Base-by-base conservation (phyloP, 2,797 vertebrate species). In the Crypturellus tataupa region DNA sequence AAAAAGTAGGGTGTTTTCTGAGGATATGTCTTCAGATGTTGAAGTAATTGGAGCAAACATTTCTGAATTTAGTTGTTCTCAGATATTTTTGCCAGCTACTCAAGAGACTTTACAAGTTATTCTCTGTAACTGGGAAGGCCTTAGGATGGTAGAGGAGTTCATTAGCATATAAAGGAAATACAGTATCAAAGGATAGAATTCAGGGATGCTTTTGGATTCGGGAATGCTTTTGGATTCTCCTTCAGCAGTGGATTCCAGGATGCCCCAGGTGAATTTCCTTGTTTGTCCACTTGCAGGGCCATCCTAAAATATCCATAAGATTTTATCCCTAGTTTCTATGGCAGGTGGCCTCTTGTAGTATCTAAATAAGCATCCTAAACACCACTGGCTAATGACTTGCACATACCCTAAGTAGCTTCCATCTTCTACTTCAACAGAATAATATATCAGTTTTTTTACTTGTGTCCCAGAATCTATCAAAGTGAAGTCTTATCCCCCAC, bases 31-130 rank as follows among this genome's bases (percentile, higher is more conserved):
- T 76, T 91, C 19, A 51, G 49, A 60, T 73, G 47, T 80, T 79
- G 39, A 90, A 76, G 58, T 60, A 85, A 80, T n/a, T 64, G 31
- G 17, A 87, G 62, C 27, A 88, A 91, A 77, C 62, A 67, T 19
- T 85, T 85, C 40, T 71, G 51, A 87, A 77, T 87, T 81, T 79
- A 53, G n/a, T 80, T 89, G 40, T 40, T 86, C 25, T 86, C 21
- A 73, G 23, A 16, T 88, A 8, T 72, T 96, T 94, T 90, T 85
- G 47, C 8, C 64, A 75, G 18, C 24, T 89, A 37, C 13, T 89
- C 3, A 23, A n/a, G 35, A 49, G 76, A 49, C 82, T 89, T 56
- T 85, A 27, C 35, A 71, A 44, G 21, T 92, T 83, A 65, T 85
- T 64, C 25, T 89, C 15, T 49, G 15, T 69, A 60, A 58, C 87